Base-by-base conservation (phyloP, 2,113 vertebrate species). In the Accipiter virgatus region DNA sequence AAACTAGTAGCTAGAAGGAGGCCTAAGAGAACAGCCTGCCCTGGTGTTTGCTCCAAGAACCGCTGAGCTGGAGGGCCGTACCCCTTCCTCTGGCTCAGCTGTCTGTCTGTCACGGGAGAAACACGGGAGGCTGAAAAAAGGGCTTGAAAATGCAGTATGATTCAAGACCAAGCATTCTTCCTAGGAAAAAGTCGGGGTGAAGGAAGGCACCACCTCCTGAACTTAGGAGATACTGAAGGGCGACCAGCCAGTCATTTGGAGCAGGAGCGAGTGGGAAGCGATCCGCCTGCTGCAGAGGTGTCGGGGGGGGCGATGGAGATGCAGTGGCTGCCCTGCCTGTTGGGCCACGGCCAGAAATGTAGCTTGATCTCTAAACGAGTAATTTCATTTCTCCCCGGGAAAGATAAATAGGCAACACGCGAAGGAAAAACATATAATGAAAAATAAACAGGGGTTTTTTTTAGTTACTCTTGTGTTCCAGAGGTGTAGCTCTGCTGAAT, bases 31-130 rank as follows among this genome's bases (percentile, higher is more conserved):
- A 45, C 11, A 50, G 53, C 36, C 63, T 74, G 58, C 34, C 17
- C 14, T 13, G 21, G 27, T 21, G 31, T 25, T 61, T 62, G 27
- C 48, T 86, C 32, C 43, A 62, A 25, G 16, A 40, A 16, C 3
- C 0, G 4, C 73, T 77, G 47, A 52, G 19, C 56, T 59, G 38
- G 29, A 58, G 61, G 16, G 66, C 13, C 0, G 0, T 70, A 29
- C 11, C 34, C 63, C 43, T 63, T 53, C 22, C 50, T 45, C 67
- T 9, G 19, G 16, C 52, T 15, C 29, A n/a, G 47, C 81, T 11
- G 7, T 5, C 52, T 1, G 0, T 22, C 63, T 23, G 27, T 3
- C 29, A 13, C 36, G 53, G 52, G 31, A 79, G 27, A 36, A 56
- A 84, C 83, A 62, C 3, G 27, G 21, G 40, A 72, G 36, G 20